Percentiles rank a stretch among this genome's conserved stretches.
These are phyloP conservation scores for Sepioteuthis lessoniana DNA, from an alignment of 2,888 invertebrate genomes.

Conservation along the genomic window DNA sequence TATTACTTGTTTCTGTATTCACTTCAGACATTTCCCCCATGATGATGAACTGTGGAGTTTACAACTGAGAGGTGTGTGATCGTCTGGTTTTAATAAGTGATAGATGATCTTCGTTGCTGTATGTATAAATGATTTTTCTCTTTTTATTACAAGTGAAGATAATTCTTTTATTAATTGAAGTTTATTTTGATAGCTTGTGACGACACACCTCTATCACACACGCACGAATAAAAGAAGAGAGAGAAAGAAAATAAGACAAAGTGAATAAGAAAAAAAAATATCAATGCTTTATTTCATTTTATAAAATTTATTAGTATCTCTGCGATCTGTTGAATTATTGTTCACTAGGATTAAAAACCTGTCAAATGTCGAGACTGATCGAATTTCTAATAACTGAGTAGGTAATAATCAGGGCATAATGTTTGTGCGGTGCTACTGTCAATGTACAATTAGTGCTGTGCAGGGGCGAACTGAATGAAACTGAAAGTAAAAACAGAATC, in stretches of 20 bases:
- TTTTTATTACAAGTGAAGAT: not conserved
- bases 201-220: not conserved
- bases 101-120: too few relatives aligned
- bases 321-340: not conserved
- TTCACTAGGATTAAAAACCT: not conserved
- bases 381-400: not conserved
- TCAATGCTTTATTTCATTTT: not conserved
- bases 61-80: too few relatives aligned
- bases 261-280: not conserved
- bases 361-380: not conserved
- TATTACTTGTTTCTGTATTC: not conserved
- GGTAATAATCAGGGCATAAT: not conserved
- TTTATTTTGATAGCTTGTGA: not conserved
- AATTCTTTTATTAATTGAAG: too few relatives aligned
- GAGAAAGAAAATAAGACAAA: not conserved
- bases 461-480: not conserved
- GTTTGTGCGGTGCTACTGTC: not conserved
- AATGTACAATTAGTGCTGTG: not conserved
- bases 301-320: not conserved
- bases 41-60: too few relatives aligned
- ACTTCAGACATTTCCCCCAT: not conserved
- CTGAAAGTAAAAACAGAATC: not conserved
- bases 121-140: too few relatives aligned
- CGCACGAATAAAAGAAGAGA: not conserved
- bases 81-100: too few relatives aligned